These are phyloP conservation scores for Drosophila imparisetae DNA, from an alignment of 2,888 invertebrate genomes.

Conservation along the genomic window DNA sequence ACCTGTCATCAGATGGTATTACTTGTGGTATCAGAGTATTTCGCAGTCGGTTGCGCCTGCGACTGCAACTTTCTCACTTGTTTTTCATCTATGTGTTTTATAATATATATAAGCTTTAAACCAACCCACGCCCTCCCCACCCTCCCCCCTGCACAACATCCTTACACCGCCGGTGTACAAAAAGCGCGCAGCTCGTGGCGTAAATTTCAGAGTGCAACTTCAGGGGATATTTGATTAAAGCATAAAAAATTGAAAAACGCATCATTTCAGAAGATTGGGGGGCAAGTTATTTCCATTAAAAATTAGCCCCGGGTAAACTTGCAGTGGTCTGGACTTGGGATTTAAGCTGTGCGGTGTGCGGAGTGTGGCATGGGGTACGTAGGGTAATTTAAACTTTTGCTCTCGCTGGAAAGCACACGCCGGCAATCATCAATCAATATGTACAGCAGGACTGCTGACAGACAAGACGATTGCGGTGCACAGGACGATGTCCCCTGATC, in stretches of 20 bases:
- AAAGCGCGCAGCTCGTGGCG: conserved; percentile 38
- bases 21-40: background rate
- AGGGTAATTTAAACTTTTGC: conserved; percentile 70
- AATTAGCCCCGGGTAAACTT: conserved; percentile 63
- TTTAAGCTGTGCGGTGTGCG: conserved; percentile 5
- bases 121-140: background rate
- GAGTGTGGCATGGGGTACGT: conserved; percentile 15
- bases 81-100: conserved; percentile 1
- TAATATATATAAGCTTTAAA: conserved; percentile 19
- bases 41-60: background rate
- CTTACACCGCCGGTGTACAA: conserved; percentile 31
- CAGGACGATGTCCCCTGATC: conserved; percentile 37
- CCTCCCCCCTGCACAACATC: background rate
- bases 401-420: conserved; percentile 47
- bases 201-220: conserved; percentile 53
- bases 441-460: conserved; percentile 52
- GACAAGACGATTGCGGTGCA: conserved; percentile 38
- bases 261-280: conserved; percentile 37
- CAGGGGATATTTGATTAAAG: conserved; percentile 63
- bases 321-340: conserved; percentile 16
- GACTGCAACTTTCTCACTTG: background rate
- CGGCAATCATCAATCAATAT: conserved; percentile 77
- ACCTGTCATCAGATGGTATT: background rate
- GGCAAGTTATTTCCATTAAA: conserved; percentile 72
- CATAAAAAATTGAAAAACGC: conserved; percentile 58